Base-by-base conservation (phyloP, 2,888 invertebrate genomes). In the Scotopteryx bipunctaria region DNA sequence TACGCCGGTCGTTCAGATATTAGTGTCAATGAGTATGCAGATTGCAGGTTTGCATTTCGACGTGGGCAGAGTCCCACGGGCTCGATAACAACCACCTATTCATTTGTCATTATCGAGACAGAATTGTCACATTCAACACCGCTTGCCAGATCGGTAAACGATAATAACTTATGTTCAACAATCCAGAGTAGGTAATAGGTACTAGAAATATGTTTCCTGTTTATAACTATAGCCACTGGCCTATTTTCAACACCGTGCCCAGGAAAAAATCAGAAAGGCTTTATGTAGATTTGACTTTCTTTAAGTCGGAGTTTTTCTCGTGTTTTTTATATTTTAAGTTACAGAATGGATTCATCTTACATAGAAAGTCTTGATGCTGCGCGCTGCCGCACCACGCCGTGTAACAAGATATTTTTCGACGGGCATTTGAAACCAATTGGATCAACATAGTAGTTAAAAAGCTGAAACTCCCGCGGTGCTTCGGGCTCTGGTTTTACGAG, bases 401-500 rank as follows among this genome's bases (percentile, higher is more conserved):
- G 15, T 38, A 5, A 29, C n/a, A 1, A 11, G 19, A 5, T 13
- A 31, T 47, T 53, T 57, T 47, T 38, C 35, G 48, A 47, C 37
- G 23, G 25, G 37, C 43, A 44, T 47, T 46, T 21, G 8, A 27
- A 47, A 35, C 31, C 40, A 50, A 53, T 59, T 53, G 53, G 29
- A 46, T 29, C 38, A 42, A 56, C 45, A 38, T 51, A 51, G 54
- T 38, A 56, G 59, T 54, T 55, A 56, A 50, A 57, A 61, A 53
- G 53, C 55, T 32, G 36, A 29, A 40, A 29, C 16, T 38, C 32
- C 27, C 23, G 36, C 55, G 46, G 41, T 16, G 35, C 40, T 33
- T 36, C 27, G 50, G 52, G 36, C 51, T 36, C 46, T 50, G 40
- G 53, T 50, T 56, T 54, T 50, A 59, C 55, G 54, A 59, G 57